A percentile compares a stretch with the other conserved stretches of the same genome.
phyloP scores from a whole-genome alignment of 2,888 invertebrate genomes.

The Noctua fimbriata region DNA sequence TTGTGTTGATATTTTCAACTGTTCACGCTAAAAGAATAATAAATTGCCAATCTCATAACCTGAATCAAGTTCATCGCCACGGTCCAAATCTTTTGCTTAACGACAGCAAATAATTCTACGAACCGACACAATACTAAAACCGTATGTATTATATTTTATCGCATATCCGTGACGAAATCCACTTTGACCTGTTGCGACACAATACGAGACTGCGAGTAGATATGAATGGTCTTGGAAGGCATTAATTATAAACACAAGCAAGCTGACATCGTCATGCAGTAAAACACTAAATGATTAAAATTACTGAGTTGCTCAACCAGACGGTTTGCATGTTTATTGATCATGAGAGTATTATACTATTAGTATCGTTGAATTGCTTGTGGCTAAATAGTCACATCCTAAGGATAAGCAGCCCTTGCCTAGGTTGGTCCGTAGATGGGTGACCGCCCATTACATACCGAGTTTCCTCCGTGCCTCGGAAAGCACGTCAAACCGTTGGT shows the following conservation, averaged over 20 bases:
- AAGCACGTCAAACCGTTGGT: too few species aligned
- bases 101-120: conserved; percentile 17
- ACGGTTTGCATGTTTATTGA: not conserved
- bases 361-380: not conserved
- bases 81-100: conserved; percentile 15
- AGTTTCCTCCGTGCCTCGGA: too few species aligned
- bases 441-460: too few species aligned
- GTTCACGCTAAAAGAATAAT: not conserved
- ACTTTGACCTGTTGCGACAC: conserved; percentile 48
- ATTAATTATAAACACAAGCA: conserved; percentile 63
- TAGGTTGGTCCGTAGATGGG: too few species aligned
- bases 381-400: too few species aligned
- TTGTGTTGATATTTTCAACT: not conserved
- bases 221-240: conserved; percentile 54
- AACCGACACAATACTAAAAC: conserved; percentile 14
- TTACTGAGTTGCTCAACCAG: conserved; percentile 36
- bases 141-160: conserved; percentile 36
- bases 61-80: conserved; percentile 4
- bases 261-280: conserved; percentile 62
- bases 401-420: too few species aligned
- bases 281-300: conserved; percentile 47
- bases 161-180: conserved; percentile 44
- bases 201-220: conserved; percentile 37
- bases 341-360: not conserved
- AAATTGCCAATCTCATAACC: not conserved